Evolutionary conservation across 2,888 invertebrate genomes (phyloP), one percentile per base, ranked within the genome.

Genomic region (Junonia oenone): DNA sequence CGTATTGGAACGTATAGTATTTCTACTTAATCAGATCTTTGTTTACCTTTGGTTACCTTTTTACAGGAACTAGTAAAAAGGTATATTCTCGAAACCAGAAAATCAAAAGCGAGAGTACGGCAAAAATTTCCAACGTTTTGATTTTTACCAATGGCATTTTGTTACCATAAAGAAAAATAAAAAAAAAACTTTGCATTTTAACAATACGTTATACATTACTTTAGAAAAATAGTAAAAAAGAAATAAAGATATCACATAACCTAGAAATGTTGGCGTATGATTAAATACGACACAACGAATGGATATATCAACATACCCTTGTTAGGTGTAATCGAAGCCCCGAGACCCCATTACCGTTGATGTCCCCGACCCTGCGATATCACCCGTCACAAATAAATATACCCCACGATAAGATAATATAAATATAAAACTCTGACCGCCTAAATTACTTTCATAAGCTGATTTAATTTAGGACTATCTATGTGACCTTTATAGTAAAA

Each of bases 301-400:
- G 6, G 13, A 26, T 45, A 52, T 47, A 40, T 29, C 45, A 52
- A 43, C 40, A 43, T n/a, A 50, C 52, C 56, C 60, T 73, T 72
- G 81, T 83, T 83, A 81, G 69, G 71, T 69, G 74, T 86, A 85
- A 86, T 85, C 83, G 83, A 71, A 69, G 78, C 82, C 77, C 69
- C 72, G 71, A 73, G 80, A 78, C 79, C 83, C 83, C 77, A 84
- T 86, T 86, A 84, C 78, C 66, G 71, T 67, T 79, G 82, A 84
- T 83, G 75, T 78, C 72, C 64, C 63, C 72, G 73, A 74, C 77
- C 78, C 68, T 50, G 56, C 59, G 67, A 69, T 65, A 66, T 64
- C 63, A 60, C 66, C 71, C 68, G 71, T 75, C 75, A 71, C 75
- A 75, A 75, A 76, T 76, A 76, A 76, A 76, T 66, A 60, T 63